Percentiles rank a stretch among this genome's conserved stretches.
Conservation (phyloP, 2,113 vertebrate species). For the Carettochelys insculpta region DNA sequence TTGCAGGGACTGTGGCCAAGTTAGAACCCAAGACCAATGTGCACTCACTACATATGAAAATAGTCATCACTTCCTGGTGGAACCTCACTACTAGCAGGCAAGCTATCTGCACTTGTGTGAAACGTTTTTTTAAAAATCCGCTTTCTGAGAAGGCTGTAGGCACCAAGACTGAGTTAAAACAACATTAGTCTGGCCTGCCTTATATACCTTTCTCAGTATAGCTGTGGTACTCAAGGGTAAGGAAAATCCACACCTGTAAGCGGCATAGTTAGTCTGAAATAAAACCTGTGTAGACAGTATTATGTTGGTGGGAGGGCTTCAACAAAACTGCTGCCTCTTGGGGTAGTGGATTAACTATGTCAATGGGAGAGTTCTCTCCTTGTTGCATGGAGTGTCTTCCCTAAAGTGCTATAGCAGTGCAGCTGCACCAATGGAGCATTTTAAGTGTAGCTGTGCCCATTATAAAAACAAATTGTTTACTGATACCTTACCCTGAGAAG, state of each 20-base stretch:
- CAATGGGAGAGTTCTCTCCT: background rate
- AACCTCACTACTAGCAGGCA: background rate
- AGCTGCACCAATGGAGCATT: background rate
- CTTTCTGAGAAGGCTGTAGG: background rate
- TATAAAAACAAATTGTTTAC: background rate
- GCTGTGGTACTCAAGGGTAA: background rate
- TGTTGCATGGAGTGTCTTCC: background rate
- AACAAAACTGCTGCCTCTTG: background rate
- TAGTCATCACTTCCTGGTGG: background rate
- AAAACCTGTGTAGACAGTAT: background rate
- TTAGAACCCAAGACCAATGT: background rate
- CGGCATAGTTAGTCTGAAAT: background rate
- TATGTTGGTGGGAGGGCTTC: background rate
- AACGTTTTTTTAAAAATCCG: background rate
- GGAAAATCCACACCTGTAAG: background rate
- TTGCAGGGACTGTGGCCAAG: background rate
- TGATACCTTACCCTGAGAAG: background rate
- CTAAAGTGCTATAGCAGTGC: background rate
- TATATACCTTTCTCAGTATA: background rate
- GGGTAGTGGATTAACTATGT: background rate
- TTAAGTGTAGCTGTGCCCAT: background rate
- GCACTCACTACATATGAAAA: background rate
- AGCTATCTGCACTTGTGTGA: background rate
- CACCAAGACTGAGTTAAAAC: background rate
- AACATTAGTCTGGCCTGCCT: background rate